Percentiles rank a stretch among this genome's conserved stretches.
These are phyloP conservation scores for Tromatobia lineatoria DNA, from an alignment of 2,888 invertebrate species.

Conservation along the genomic window DNA sequence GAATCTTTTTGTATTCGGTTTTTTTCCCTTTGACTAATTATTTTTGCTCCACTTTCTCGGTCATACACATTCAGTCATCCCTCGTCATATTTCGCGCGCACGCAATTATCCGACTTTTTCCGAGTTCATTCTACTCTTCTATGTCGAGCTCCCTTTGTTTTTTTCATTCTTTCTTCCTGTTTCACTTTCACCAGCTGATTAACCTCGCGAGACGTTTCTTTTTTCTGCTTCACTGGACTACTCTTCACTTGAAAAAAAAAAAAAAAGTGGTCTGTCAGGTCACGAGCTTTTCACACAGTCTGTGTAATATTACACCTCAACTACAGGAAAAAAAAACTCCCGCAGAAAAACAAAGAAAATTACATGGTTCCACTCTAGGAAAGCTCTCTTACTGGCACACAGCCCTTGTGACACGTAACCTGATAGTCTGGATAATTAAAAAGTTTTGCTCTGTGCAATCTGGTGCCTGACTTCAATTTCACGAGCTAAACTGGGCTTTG, in stretches of 20 bases:
- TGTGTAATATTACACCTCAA: conserved; percentile 17
- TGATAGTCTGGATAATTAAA: conserved; percentile 34
- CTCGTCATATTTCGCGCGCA: conserved; percentile 27
- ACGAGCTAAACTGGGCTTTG: not conserved
- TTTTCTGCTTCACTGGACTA: conserved; percentile 46
- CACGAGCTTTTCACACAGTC: conserved; percentile 28
- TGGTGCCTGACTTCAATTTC: not conserved
- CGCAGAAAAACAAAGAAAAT: conserved; percentile 13
- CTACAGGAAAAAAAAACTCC: not conserved
- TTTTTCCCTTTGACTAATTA: conserved; percentile 37
- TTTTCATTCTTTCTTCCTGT: conserved; percentile 32
- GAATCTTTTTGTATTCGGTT: conserved; percentile 19
- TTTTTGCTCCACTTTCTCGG: conserved; percentile 36
- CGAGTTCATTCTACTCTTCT: conserved; percentile 43
- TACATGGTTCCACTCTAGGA: conserved; percentile 14
- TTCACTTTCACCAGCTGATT: conserved; percentile 47
- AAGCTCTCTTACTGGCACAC: conserved; percentile 2
- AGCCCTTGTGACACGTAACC: conserved; percentile 35
- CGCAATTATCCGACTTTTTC: conserved; percentile 48
- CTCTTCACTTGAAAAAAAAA: conserved; percentile 28
- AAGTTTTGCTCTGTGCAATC: not conserved
- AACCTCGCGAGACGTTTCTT: conserved; percentile 48
- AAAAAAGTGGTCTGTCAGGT: conserved; percentile 35
- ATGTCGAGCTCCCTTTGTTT: conserved; percentile 66
- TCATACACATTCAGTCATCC: conserved; percentile 9